Conservation (phyloP, 2,888 invertebrate species). For the Zeuzera pyrina region DNA sequence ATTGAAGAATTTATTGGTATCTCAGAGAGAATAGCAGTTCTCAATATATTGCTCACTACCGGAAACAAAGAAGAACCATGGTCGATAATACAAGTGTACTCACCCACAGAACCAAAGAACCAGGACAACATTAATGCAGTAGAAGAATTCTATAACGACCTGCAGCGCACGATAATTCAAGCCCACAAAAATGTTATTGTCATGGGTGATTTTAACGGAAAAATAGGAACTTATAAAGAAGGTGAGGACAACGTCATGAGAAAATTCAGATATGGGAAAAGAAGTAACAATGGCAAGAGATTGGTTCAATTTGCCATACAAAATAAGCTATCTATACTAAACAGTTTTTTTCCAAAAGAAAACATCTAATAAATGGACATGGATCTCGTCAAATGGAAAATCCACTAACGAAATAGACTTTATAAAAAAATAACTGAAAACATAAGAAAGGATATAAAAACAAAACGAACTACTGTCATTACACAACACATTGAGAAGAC, state of each 20-base stretch:
- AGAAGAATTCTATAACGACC: slow-evolving; percentile 7
- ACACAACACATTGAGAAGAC: no score
- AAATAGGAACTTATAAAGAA: slow-evolving; percentile 7
- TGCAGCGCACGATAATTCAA: slow-evolving; percentile 2
- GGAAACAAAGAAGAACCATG: slow-evolving; percentile 7
- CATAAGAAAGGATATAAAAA: no score
- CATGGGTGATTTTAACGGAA: slow-evolving; percentile 11
- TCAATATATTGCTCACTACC: slow-evolving; percentile 7
- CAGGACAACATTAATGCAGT: slow-evolving; percentile 1
- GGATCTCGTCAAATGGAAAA: no score
- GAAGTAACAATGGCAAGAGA: no score
- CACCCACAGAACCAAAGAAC: slow-evolving; percentile 10
- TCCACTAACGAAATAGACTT: no score
- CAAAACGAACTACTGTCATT: no score
- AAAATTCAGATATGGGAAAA: no score
- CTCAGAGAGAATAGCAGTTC: slow-evolving; percentile 8
- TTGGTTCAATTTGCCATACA: no score
- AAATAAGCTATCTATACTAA: no score
- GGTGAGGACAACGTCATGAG: slow-evolving; percentile 9
- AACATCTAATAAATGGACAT: no score
- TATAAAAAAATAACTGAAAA: no score
- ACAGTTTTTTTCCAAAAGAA: no score
- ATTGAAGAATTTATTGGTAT: slow-evolving; percentile 6
- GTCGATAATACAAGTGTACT: slow-evolving; percentile 10
- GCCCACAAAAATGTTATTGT: slow-evolving; percentile 10